Evolutionary conservation across 2,797 vertebrate genomes (phyloP).

Genomic region (Hippoglossus hippoglossus): DNA sequence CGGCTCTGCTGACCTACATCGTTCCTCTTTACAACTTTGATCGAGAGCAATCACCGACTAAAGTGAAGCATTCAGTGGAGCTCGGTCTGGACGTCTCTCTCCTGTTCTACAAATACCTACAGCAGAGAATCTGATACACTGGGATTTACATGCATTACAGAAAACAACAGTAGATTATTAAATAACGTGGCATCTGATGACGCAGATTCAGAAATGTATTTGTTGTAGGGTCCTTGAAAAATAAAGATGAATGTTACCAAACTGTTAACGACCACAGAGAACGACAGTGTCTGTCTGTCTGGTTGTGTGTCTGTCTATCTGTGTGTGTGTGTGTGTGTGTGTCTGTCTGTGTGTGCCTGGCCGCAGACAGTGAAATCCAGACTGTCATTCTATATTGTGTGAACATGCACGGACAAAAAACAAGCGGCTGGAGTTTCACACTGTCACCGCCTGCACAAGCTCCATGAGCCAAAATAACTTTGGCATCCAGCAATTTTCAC

Average conservation of each 20-base stretch:
- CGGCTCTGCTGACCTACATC: slow-evolving; percentile 56
- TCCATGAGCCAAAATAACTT: slow-evolving; percentile 35
- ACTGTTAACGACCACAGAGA: background rate
- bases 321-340: too few species aligned
- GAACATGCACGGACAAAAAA: slow-evolving; percentile 39
- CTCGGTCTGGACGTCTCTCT: background rate
- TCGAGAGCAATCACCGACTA: slow-evolving; percentile 33
- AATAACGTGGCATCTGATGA: background rate
- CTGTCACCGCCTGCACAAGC: slow-evolving; percentile 1
- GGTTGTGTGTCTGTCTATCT: too few species aligned
- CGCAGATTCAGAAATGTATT: background rate
- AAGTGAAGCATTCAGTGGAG: slow-evolving; percentile 18
- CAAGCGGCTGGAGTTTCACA: slow-evolving; percentile 22
- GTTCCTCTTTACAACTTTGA: slow-evolving; percentile 48
- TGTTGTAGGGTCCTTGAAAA: background rate
- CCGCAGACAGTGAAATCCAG: slow-evolving; percentile 31
- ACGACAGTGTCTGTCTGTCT: background rate
- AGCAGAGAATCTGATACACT: background rate
- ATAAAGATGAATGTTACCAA: background rate
- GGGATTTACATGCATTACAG: background rate
- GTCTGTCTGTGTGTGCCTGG: background rate
- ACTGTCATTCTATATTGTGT: slow-evolving; percentile 29
- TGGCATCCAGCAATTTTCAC: slow-evolving; percentile 16
- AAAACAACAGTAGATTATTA: background rate
- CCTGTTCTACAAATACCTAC: slow-evolving; percentile 1